Percentiles rank a stretch among this genome's conserved stretches.
phyloP scores from a whole-genome alignment of 2,888 invertebrate genomes.

The Odontomyia ornata region DNA sequence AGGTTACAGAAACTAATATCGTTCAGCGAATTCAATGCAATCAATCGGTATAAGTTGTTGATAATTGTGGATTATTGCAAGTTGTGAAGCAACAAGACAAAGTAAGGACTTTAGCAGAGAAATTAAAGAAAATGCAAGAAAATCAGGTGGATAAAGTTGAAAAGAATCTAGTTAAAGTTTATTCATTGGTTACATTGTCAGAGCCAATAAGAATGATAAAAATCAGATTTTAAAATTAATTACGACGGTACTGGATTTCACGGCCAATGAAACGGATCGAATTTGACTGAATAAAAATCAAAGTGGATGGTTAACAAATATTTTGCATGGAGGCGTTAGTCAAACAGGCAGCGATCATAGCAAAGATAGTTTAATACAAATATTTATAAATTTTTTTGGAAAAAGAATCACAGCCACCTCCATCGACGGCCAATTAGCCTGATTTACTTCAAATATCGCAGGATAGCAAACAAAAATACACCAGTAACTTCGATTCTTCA shows the following conservation, averaged over 20 bases:
- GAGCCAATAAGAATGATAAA: constrained; percentile 67
- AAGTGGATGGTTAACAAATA: constrained; percentile 61
- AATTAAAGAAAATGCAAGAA: constrained; percentile 72
- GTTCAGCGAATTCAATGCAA: too few species aligned
- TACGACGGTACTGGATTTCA: constrained; percentile 89
- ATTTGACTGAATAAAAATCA: constrained; percentile 70
- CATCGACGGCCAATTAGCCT: too few species aligned
- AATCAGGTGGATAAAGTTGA: constrained; percentile 84
- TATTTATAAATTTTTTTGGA: too few species aligned
- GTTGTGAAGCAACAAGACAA: constrained; percentile 79
- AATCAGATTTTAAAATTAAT: constrained; percentile 89
- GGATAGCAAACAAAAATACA: too few species aligned
- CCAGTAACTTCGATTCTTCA: too few species aligned
- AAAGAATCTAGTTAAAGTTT: constrained; percentile 88
- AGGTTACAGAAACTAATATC: too few species aligned
- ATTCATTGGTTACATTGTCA: constrained; percentile 77
- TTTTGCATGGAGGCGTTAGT: constrained; percentile 53
- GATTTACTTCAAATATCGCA: too few species aligned
- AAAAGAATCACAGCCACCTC: too few species aligned
- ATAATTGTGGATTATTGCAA: too few species aligned
- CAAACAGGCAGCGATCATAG: constrained; percentile 21
- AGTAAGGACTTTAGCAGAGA: constrained; percentile 75
- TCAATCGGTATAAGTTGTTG: too few species aligned
- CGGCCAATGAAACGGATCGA: constrained; percentile 78
- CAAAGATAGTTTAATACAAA: too few species aligned